Conservation (phyloP, 2,797 vertebrate genomes). For the Enteromius treurensis region DNA sequence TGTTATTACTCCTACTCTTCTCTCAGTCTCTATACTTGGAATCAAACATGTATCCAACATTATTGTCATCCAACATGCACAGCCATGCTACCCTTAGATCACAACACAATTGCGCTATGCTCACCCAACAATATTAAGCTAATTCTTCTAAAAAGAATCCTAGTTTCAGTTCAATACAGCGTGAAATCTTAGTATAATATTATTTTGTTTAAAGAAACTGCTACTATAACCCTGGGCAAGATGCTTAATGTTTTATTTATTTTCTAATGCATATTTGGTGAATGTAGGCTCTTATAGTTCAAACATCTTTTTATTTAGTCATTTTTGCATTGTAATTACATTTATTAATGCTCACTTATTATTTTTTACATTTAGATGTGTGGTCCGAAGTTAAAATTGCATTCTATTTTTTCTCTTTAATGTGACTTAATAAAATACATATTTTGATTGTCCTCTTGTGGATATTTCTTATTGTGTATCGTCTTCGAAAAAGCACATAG, state of each 20-base stretch:
- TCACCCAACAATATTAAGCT: neutral
- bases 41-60: neutral
- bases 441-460: neutral
- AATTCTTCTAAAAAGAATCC: neutral
- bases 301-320: neutral
- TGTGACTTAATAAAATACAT: neutral
- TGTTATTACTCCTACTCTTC: neutral
- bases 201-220: neutral
- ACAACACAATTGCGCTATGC: neutral
- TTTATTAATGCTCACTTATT: neutral
- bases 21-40: neutral
- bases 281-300: neutral
- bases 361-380: neutral
- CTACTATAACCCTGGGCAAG: neutral
- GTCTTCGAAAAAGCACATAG: neutral
- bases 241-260: neutral
- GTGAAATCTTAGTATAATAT: neutral
- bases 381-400: neutral
- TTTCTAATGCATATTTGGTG: neutral
- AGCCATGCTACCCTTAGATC: neutral
- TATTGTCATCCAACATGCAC: neutral
- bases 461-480: neutral
- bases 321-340: neutral
- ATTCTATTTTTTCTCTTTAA: neutral
- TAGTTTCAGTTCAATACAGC: neutral